A percentile compares a stretch with the other conserved stretches of the same genome.
phyloP scores from a whole-genome alignment of 2,888 invertebrate species.

The Lysandra coridon region DNA sequence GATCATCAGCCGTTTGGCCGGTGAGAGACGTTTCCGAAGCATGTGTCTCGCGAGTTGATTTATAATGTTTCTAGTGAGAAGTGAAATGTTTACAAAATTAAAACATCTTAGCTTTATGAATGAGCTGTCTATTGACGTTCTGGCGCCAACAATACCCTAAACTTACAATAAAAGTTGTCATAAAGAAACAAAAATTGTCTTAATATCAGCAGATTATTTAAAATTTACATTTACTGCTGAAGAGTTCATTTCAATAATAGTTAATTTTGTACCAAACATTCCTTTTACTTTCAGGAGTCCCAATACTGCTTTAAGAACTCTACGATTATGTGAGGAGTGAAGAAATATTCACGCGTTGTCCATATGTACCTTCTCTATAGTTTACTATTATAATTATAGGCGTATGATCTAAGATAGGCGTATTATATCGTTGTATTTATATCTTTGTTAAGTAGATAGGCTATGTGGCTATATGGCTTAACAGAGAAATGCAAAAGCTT shows the following conservation, averaged over 20 bases:
- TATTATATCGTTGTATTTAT: too few relatives aligned
- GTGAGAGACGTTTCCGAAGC: constrained; percentile 74
- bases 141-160: constrained; percentile 44
- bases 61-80: constrained; percentile 25
- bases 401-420: too few relatives aligned
- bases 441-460: not conserved
- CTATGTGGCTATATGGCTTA: not conserved
- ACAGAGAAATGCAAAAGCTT: not conserved
- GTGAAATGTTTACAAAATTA: constrained; percentile 21
- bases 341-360: too few relatives aligned
- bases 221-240: too few relatives aligned
- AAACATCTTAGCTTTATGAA: constrained; percentile 15
- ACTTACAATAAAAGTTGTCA: not conserved
- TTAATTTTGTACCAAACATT: too few relatives aligned
- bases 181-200: not conserved
- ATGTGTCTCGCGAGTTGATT: constrained; percentile 51
- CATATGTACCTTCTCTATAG: too few relatives aligned
- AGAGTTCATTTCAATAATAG: too few relatives aligned
- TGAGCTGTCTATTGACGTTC: constrained; percentile 58
- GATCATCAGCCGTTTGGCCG: constrained; percentile 66
- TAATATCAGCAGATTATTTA: not conserved
- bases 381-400: too few relatives aligned
- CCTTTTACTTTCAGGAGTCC: too few relatives aligned
- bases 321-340: too few relatives aligned
- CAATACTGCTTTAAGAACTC: too few relatives aligned